Percentiles rank a stretch among this genome's conserved stretches.
phyloP scores from a whole-genome alignment of 2,888 invertebrate species.

The Lasius fuliginosus region DNA sequence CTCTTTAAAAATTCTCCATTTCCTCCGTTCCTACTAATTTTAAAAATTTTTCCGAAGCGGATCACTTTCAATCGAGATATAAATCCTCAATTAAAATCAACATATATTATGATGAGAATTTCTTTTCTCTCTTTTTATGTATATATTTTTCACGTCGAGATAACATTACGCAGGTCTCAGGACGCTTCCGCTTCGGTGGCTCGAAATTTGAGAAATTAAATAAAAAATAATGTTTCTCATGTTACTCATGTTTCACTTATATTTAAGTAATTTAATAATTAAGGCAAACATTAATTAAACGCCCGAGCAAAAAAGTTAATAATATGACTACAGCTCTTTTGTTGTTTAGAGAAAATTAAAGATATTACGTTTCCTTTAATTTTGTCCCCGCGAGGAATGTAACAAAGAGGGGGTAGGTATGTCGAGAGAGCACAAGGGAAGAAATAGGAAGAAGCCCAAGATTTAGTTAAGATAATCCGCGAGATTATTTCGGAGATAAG shows the following conservation, averaged over 20 bases:
- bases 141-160: neutral
- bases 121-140: neutral
- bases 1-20: neutral
- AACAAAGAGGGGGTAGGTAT: neutral
- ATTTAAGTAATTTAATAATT: constrained; percentile 1
- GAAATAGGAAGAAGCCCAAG: neutral
- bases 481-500: constrained; percentile 24
- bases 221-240: neutral
- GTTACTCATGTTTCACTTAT: neutral
- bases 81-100: neutral
- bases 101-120: neutral
- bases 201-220: neutral
- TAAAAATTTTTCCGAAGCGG: neutral
- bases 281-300: neutral
- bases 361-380: neutral
- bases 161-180: neutral
- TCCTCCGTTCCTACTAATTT: neutral
- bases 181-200: neutral
- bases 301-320: neutral
- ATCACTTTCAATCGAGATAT: neutral
- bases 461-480: neutral
- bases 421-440: neutral
- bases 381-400: neutral
- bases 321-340: neutral
- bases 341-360: neutral